Base-by-base conservation (phyloP, 1,140 invertebrate genomes). In the Drosophila sp. region DNA sequence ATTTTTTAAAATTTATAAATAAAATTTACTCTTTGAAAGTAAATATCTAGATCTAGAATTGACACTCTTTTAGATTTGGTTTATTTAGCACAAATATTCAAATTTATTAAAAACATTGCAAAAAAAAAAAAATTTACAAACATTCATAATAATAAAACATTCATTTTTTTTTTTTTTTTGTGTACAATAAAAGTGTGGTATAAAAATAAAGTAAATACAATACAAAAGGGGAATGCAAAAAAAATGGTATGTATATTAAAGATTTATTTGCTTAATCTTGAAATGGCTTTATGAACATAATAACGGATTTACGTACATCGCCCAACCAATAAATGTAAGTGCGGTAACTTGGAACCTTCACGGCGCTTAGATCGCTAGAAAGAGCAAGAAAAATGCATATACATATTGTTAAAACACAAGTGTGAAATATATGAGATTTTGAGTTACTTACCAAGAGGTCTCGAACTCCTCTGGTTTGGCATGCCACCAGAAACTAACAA, bases 261-360 rank as follows among this genome's bases (percentile, higher is more conserved):
- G n/a, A 5, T 6, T 17, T 17, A 50, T 27, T 27, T 3, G 23
- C 25, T 32, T 41, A 62, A 29, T 32, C 3, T n/a, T 29, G 6
- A n/a, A 10, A 47, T 23, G n/a, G 11, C 32, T 23, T 57, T 1
- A 57, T 23, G 5, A 57, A 23, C 55, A 57, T 57, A 7, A 5
- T 57, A 35, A 57, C 55, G 7, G 55, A 57, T 60, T 60, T 35
- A 29, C 58, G 58, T 25, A 38, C 8, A 11, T 60, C 33, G 5
- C 35, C 33, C 58, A 60, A 10, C 32, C 58, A 60, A 23, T 8
- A 60, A 11, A 60, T 35, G 10, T 4, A 29, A 10, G 58, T 38
- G 4, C 58, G 58, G 23, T 17, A 35, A 11, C 23, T 23, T 27
- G 35, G 58, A 11, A 60, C 4, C 29, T 33, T 57, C 23, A 33